phyloP scores from a whole-genome alignment of 2,113 vertebrate species.

The Pollachius pollachius region DNA sequence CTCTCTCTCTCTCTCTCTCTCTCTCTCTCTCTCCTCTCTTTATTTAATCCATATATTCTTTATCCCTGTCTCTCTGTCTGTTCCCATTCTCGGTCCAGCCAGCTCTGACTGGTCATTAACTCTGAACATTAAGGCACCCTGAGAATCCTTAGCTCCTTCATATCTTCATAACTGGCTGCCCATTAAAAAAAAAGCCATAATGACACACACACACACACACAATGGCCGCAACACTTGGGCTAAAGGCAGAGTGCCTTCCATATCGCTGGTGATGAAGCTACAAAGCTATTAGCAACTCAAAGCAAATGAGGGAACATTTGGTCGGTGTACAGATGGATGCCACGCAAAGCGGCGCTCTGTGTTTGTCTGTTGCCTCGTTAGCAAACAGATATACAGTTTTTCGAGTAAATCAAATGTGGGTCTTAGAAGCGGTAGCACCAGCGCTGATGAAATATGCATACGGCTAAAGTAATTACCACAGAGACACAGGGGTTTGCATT shows the following conservation, averaged over 20 bases:
- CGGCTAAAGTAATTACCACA: constrained; percentile 7
- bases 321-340: constrained; percentile 28
- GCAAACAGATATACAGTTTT: constrained; percentile 23
- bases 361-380: constrained; percentile 28
- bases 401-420: constrained; percentile 1
- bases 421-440: constrained; percentile 6
- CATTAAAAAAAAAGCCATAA: constrained; percentile 53
- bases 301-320: constrained; percentile 31
- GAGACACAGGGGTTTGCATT: too few relatives aligned
- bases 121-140: constrained; percentile 56
- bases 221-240: constrained; percentile 42
- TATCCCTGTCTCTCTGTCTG: constrained; percentile 20
- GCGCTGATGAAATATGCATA: constrained; percentile 13
- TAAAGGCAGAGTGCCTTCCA: constrained; percentile 37
- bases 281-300: constrained; percentile 46
- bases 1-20: constrained; percentile 18
- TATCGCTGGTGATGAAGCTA: constrained; percentile 43
- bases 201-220: constrained; percentile 41
- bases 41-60: background rate
- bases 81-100: constrained; percentile 24
- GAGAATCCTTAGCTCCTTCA: constrained; percentile 57
- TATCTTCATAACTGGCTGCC: constrained; percentile 39
- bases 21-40: constrained; percentile 1
- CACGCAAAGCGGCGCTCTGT: constrained; percentile 31
- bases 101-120: constrained; percentile 65